Percentiles rank a stretch among this genome's conserved stretches.
These are phyloP conservation scores for Chlorospingus semifuscus DNA, from an alignment of 2,797 vertebrate genomes.

Conservation along the genomic window DNA sequence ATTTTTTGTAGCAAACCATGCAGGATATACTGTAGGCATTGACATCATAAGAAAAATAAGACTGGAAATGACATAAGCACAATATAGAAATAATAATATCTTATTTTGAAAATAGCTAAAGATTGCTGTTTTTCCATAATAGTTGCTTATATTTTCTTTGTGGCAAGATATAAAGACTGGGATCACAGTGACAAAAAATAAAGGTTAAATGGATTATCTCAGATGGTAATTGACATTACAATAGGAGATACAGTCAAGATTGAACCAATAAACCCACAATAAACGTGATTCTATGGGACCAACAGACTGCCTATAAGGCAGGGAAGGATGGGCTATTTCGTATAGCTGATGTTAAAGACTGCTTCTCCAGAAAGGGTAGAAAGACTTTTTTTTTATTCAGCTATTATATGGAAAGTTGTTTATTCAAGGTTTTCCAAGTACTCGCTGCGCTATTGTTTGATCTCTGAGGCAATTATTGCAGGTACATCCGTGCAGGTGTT, in stretches of 20 bases:
- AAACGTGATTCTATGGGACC: neutral
- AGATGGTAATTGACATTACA: neutral
- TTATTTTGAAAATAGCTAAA: neutral
- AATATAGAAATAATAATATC: neutral
- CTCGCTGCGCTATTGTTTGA: neutral
- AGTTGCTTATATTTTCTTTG: neutral
- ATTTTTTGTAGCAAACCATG: neutral
- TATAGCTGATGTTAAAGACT: neutral
- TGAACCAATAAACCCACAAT: neutral
- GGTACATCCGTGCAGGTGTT: accelerated
- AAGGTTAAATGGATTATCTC: neutral
- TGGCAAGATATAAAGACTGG: neutral
- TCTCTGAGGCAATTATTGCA: neutral
- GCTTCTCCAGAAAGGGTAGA: neutral
- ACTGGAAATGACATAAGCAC: neutral
- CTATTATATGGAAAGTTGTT: neutral
- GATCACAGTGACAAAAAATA: neutral
- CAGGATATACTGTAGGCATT: neutral
- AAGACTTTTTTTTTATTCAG: neutral
- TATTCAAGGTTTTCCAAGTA: neutral
- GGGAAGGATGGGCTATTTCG: neutral
- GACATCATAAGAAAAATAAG: neutral
- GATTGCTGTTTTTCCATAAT: neutral
- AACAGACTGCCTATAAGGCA: neutral
- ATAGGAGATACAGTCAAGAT: neutral